These are phyloP conservation scores for Papilio protenor DNA, from an alignment of 2,888 invertebrate genomes.

Conservation along the genomic window DNA sequence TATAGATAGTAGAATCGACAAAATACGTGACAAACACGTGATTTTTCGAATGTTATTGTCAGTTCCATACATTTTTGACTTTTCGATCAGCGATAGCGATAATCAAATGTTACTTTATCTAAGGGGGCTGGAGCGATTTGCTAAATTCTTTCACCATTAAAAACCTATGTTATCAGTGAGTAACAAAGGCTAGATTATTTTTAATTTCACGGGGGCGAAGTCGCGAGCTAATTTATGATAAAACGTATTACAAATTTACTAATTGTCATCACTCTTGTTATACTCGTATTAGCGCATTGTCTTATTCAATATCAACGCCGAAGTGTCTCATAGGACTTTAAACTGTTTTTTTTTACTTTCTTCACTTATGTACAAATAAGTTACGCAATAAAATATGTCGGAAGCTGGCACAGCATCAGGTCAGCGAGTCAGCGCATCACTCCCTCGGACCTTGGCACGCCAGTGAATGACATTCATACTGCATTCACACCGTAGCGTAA, in stretches of 20 bases:
- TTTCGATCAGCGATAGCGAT: too few species aligned
- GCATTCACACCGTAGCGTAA: conserved; percentile 44
- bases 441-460: conserved; percentile 37
- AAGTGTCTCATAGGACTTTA: background rate
- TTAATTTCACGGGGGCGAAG: too few species aligned
- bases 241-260: background rate
- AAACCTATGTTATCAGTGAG: too few species aligned
- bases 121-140: too few species aligned
- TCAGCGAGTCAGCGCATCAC: conserved; percentile 25
- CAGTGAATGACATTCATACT: conserved; percentile 9
- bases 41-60: too few species aligned
- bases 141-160: too few species aligned
- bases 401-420: conserved; percentile 35
- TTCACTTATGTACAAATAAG: background rate
- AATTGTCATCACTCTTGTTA: background rate
- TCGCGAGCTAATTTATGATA: too few species aligned
- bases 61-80: too few species aligned
- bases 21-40: too few species aligned
- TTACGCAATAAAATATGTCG: conserved; percentile 19
- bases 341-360: background rate
- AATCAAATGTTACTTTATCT: too few species aligned
- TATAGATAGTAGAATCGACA: too few species aligned
- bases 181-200: too few species aligned
- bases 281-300: background rate
- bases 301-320: background rate